These are phyloP conservation scores for Caenorhabditis sulstoni DNA, from an alignment of 2,888 invertebrate genomes.

Conservation along the genomic window DNA sequence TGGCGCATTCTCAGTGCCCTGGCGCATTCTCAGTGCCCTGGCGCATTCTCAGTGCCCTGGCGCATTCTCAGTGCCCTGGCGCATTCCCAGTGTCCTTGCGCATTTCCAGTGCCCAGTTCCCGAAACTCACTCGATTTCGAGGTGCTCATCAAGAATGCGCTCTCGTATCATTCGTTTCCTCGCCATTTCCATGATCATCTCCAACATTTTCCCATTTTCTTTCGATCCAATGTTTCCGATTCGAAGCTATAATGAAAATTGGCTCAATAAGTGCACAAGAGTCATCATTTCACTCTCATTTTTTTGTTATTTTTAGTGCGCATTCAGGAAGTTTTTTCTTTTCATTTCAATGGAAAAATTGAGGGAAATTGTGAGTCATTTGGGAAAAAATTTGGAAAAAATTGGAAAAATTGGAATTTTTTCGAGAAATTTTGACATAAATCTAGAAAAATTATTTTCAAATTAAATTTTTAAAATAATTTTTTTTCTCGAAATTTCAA, in stretches of 20 bases:
- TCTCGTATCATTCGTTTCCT: slow-evolving; percentile 67
- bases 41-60: no score
- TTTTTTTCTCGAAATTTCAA: neutral
- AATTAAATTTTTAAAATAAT: no score
- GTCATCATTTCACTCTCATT: neutral
- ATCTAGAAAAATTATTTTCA: no score
- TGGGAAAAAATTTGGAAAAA: neutral
- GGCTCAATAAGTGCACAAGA: slow-evolving; percentile 2
- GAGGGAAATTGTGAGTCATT: no score
- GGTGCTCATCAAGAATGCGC: slow-evolving; percentile 69
- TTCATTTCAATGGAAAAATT: no score
- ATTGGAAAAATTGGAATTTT: slow-evolving; percentile 4
- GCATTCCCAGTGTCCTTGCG: neutral
- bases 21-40: no score
- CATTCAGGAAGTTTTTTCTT: no score
- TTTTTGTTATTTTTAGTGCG: no score
- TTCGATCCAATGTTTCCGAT: slow-evolving; percentile 75
- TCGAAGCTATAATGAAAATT: slow-evolving; percentile 61
- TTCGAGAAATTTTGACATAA: no score
- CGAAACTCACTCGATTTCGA: slow-evolving; percentile 73
- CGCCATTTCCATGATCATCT: slow-evolving; percentile 70
- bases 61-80: no score
- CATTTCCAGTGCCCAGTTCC: no score
- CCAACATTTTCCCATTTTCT: slow-evolving; percentile 73
- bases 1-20: no score